Evolutionary conservation across 2,797 vertebrate species (phyloP).

Genomic region (Schizopygopsis pylzovi): DNA sequence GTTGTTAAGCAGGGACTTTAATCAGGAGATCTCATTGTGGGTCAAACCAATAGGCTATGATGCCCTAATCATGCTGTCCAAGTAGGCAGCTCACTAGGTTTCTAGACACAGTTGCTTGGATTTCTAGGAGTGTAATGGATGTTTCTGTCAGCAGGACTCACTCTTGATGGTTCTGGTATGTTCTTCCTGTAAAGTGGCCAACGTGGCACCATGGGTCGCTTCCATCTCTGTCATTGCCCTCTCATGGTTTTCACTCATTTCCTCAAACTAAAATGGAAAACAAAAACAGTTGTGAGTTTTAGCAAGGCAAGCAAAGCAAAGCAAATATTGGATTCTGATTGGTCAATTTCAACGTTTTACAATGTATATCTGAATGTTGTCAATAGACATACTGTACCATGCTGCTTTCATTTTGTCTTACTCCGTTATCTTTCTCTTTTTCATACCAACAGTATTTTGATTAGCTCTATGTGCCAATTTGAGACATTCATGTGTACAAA

Average conservation of each 20-base stretch:
- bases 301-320: background rate
- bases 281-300: background rate
- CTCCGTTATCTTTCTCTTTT: background rate
- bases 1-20: background rate
- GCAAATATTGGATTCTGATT: background rate
- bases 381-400: background rate
- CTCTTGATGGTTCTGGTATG: conserved; percentile 88
- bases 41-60: background rate
- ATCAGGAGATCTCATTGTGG: background rate
- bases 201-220: conserved; percentile 79
- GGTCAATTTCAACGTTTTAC: background rate
- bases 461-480: background rate
- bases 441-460: background rate
- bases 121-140: background rate
- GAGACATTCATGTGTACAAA: too few species aligned
- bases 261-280: conserved; percentile 86
- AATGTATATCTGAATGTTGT: background rate
- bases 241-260: conserved; percentile 86
- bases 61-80: background rate
- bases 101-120: background rate
- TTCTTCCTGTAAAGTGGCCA: conserved; percentile 86
- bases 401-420: background rate
- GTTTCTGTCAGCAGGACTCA: conserved; percentile 64
- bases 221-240: conserved; percentile 84
- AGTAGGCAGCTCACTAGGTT: background rate